Base-by-base conservation (phyloP, 2,888 invertebrate species). In the Leucophora obtusa region DNA sequence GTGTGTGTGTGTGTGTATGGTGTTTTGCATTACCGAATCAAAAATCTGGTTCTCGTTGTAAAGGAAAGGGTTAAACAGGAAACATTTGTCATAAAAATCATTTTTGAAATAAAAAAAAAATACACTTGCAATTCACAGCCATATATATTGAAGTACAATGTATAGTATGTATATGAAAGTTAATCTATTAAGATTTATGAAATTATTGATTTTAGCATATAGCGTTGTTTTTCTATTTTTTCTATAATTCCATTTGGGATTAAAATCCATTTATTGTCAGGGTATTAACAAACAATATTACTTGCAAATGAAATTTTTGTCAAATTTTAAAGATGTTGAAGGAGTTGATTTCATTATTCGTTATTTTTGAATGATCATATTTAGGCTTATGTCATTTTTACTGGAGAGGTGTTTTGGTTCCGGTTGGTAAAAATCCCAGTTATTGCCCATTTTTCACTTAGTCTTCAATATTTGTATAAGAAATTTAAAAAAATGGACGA, bases 1-100 rank as follows among this genome's bases (percentile, higher is more conserved):
- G n/a, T n/a, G n/a, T 38, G 50, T 72, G 38, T 59, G 43, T 63
- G 60, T 47, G 24, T 15, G 24, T 38, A 54, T 70, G 38, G 53
- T 38, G 47, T 59, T 21, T 59, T 51, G 3, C 15, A 50, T 11
- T 38, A 14, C 53, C 2, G 11, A 17, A 14, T 14, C 18, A 51
- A 28, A 53, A n/a, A 53, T 18, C 21, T 5, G 24, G 47, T 43
- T n/a, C 17, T 54, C 65, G 21, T 60, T 38, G 10, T 5, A 58
- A 54, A 56, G 60, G 15, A 58, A 81, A 77, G 77, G 73, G 72
- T 77, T 77, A 70, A 70, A 81, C 77, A 81, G 77, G 80, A 81
- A 81, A 73, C 77, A 77, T 77, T 81, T 81, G 77, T 81, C 81
- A 81, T 60, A 59, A 69, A 68, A 15, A 60, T 15, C 24, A 35